A percentile compares a stretch with the other conserved stretches of the same genome.
Evolutionary conservation across 1,140 invertebrate genomes (phyloP).

Genomic region (Phocides pigmalion): DNA sequence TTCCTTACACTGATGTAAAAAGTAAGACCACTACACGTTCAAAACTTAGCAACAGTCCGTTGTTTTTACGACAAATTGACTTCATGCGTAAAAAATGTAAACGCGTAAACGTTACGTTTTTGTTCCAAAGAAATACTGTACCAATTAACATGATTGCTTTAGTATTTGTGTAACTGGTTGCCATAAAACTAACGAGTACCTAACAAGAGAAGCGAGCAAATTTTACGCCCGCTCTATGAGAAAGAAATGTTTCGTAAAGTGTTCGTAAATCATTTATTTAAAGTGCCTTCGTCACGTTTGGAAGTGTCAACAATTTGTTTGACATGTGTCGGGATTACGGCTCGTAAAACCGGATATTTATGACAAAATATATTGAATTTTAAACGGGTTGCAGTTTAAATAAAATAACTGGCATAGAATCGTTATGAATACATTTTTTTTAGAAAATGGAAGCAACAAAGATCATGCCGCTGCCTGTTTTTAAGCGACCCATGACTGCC

Average conservation of each 20-base stretch:
- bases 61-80: too few relatives aligned
- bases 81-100: too few relatives aligned
- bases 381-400: constrained; percentile 49
- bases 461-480: too few relatives aligned
- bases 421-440: background rate
- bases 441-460: background rate
- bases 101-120: background rate
- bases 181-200: constrained; percentile 17
- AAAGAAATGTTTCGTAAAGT: too few relatives aligned
- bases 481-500: too few relatives aligned
- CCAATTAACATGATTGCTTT: background rate
- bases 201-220: constrained; percentile 13
- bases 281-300: constrained; percentile 50
- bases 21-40: too few relatives aligned
- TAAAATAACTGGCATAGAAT: background rate
- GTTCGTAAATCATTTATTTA: constrained; percentile 40
- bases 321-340: constrained; percentile 64
- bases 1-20: too few relatives aligned
- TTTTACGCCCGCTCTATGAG: constrained; percentile 19
- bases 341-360: constrained; percentile 61
- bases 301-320: constrained; percentile 67
- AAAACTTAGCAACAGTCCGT: too few relatives aligned
- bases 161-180: background rate
- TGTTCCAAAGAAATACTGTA: background rate
- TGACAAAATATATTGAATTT: constrained; percentile 61